Base-by-base conservation (phyloP, 2,113 vertebrate species). In the Rhinolophus sinicus region DNA sequence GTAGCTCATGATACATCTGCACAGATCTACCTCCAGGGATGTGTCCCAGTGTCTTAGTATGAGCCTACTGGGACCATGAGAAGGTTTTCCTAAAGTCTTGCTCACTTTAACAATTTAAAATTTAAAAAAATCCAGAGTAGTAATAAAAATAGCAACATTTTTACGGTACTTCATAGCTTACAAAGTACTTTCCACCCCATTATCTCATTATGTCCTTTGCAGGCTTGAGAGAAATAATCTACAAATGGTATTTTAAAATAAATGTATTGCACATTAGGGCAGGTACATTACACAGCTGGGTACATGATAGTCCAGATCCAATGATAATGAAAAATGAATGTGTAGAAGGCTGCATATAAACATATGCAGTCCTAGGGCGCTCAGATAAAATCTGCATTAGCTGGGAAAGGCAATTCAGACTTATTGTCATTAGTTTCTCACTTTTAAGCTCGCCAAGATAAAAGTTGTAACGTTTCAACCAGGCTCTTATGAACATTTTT, bases 171-270 rank as follows among this genome's bases (percentile, higher is more conserved):
- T 97, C 73, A 78, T 15, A 90, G 81, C 93, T 94, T 94, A 73
- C 62, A 62, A 73, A 96, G 56, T 94, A 72, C 86, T 96, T 96
- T 93, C 67, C 3, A 88, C 33, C 28, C 81, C 85, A 93, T 97
- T 96, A 86, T 96, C 72, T 94, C 94, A 93, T 96, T 96, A 96
- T 60, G 33, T 82, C 56, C 91, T 88, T 95, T 93, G 88, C 50
- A 91, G 88, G 62, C 38, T 90, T 62, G 82, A 95, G 72, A 96
- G 77, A 97, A 96, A 90, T 77, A 58, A 95, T 91, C 85, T 88
- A 86, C 73, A 96, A 96, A 94, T 93, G 96, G 67, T 72, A 82
- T 94, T 97, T 96, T 47, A 96, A 94, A 95, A 91, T 33, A 62
- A 93, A 73, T 30, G 72, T n/a, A 38, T 54, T 90, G 54, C 24